Base-by-base conservation (phyloP, 2,888 invertebrate genomes). In the Boloria selene region DNA sequence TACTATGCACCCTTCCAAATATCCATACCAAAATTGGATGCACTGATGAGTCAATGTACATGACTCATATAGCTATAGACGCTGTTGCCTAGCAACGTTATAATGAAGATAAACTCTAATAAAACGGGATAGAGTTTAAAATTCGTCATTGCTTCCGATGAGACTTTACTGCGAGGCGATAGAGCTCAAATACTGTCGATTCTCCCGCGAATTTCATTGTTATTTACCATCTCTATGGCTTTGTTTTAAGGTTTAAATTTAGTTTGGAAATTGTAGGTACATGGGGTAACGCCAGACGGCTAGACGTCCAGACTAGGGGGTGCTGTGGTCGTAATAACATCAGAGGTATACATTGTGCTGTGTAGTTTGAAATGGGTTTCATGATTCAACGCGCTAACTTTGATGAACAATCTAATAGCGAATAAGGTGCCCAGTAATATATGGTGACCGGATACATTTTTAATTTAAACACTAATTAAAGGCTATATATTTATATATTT, bases 251-350 rank as follows among this genome's bases (percentile, higher is more conserved):
- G 72, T 68, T 64, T 42, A 61, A 22, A 66, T 62, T 70, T 52
- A 31, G 50, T 59, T 26, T 38, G 31, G 61, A 53, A 47, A 44
- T 64, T 51, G 63, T 65, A 72, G 73, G 67, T 69, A 63, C 65
- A 73, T 72, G 72, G 74, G 74, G 72, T 71, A 69, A 70, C 67
- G 70, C 74, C 75, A 75, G 76, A 76, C 74, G 73, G 76, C 76
- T 73, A 77, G 77, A 76, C 75, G 75, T 73, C 75, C 73, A 76
- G 77, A 75, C 77, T 73, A 71, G 74, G 73, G 73, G 76, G 72
- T 67, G 70, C 72, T 70, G 73, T 67, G 70, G 72, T 70, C 69
- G 63, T 64, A 67, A 67, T 63, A 67, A 67, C 64, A 64, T 68
- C 65, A 70, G 51, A 67, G 67, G 67, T 69, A 66, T 66, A 67